phyloP scores from a whole-genome alignment of 2,888 invertebrate species.

The Leptodirus hochenwartii region DNA sequence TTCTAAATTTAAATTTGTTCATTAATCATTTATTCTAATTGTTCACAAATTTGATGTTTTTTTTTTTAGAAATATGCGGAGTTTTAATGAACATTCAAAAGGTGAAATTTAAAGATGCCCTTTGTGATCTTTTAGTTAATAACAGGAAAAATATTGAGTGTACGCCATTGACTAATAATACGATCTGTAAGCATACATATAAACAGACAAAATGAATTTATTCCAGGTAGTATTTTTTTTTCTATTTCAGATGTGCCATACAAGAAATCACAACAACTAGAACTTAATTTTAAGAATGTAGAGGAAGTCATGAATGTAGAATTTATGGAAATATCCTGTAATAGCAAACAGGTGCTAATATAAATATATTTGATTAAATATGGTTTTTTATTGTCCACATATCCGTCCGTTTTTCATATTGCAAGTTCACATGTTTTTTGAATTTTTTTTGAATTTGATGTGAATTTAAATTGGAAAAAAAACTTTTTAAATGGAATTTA shows the following conservation, averaged over 20 bases:
- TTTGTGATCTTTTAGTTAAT: constrained; percentile 9
- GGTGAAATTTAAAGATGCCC: constrained; percentile 3
- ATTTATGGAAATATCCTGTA: constrained; percentile 12
- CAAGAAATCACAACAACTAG: constrained; percentile 9
- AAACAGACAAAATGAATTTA: too few species aligned
- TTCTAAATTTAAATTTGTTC: too few species aligned
- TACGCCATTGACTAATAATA: constrained; percentile 8
- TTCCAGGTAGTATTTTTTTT: constrained; percentile 6
- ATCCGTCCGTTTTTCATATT: too few species aligned
- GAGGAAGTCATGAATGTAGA: constrained; percentile 9
- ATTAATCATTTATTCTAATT: too few species aligned
- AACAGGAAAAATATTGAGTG: constrained; percentile 8
- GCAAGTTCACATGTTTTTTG: too few species aligned
- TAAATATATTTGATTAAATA: too few species aligned
- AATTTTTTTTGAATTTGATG: too few species aligned
- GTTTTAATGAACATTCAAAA: constrained; percentile 11
- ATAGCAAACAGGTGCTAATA: too few species aligned
- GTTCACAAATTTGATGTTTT: too few species aligned
- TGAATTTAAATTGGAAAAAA: too few species aligned
- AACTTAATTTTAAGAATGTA: constrained; percentile 10
- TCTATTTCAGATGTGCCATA: constrained; percentile 13
- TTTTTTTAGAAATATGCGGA: constrained; percentile 13
- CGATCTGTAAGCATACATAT: constrained; percentile 11
- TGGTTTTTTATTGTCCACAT: too few species aligned
- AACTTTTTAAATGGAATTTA: too few species aligned